Evolutionary conservation across 1,140 invertebrate genomes (phyloP).

Genomic region (Meloidogyne exigua): DNA sequence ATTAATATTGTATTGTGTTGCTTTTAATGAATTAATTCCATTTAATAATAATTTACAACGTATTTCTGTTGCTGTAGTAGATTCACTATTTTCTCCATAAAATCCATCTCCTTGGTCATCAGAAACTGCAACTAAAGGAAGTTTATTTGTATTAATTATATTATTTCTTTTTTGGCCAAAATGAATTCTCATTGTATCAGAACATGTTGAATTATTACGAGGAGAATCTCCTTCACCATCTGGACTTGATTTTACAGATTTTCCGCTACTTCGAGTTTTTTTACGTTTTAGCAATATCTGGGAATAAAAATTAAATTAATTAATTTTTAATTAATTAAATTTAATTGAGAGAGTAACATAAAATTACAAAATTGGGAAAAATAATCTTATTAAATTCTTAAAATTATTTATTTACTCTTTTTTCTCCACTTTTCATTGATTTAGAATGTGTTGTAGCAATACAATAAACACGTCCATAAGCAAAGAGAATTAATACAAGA

Average conservation of each 20-base stretch:
- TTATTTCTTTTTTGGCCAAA: slow-evolving; percentile 49
- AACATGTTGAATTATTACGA: slow-evolving; percentile 37
- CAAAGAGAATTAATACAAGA: slow-evolving; percentile 60
- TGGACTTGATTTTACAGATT: slow-evolving; percentile 25
- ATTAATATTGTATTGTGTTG: slow-evolving; percentile 1
- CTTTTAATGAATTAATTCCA: neutral
- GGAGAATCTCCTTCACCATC: slow-evolving; percentile 7
- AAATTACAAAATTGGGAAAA: too few relatives aligned
- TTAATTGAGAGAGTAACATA: too few relatives aligned
- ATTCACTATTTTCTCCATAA: neutral
- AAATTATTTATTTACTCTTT: slow-evolving; percentile 43
- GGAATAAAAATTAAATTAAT: neutral
- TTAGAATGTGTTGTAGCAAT: slow-evolving; percentile 59
- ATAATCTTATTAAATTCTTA: too few relatives aligned
- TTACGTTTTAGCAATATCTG: slow-evolving; percentile 23
- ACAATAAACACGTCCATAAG: slow-evolving; percentile 47
- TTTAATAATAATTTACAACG: slow-evolving; percentile 9
- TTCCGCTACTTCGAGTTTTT: slow-evolving; percentile 6
- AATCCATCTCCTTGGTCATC: neutral
- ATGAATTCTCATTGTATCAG: slow-evolving; percentile 57
- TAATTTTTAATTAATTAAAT: too few relatives aligned
- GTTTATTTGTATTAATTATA: neutral
- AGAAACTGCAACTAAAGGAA: slow-evolving; percentile 1
- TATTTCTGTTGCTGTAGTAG: neutral
- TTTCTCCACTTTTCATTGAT: slow-evolving; percentile 57